Evolutionary conservation across 92 coral and sea anemone species (phyloP).

Genomic region (Palythoa grandis): DNA sequence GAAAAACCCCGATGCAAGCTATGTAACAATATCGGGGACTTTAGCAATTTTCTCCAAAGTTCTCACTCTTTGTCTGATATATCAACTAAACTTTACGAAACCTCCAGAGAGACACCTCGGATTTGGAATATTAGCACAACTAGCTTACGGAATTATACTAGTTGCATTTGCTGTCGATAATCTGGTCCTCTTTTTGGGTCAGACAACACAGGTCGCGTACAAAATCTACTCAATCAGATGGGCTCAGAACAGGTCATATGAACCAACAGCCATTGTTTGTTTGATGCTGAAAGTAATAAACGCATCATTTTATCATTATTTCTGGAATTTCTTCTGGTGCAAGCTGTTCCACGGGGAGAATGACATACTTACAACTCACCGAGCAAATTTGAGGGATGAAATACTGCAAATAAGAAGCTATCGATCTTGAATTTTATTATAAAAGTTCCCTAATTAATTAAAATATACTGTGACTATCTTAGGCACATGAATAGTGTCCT

Average conservation of each 20-base stretch:
- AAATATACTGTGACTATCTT: too few relatives aligned
- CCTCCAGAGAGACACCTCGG: conserved; percentile 11
- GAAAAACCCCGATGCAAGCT: neutral
- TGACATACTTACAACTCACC: conserved; percentile 23
- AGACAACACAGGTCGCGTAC: conserved; percentile 33
- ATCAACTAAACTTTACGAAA: conserved; percentile 33
- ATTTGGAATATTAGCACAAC: neutral
- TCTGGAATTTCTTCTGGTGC: conserved; percentile 38
- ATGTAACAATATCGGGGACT: neutral
- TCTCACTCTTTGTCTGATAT: conserved; percentile 15
- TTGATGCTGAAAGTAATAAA: conserved; percentile 34
- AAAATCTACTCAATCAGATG: conserved; percentile 24
- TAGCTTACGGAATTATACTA: neutral
- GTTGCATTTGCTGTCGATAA: conserved; percentile 38
- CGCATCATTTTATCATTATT: conserved; percentile 15
- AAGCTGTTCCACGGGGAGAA: conserved; percentile 27
- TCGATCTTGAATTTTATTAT: neutral
- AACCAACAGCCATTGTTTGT: neutral
- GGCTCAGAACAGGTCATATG: neutral
- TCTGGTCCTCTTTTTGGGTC: conserved; percentile 5
- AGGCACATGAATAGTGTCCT: too few relatives aligned
- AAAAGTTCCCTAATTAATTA: too few relatives aligned
- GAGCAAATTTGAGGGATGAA: conserved; percentile 10
- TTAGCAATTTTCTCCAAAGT: conserved; percentile 1
- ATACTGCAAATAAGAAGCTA: neutral